These are phyloP conservation scores for Eilema griseolum DNA, from an alignment of 2,888 invertebrate genomes.

Conservation along the genomic window DNA sequence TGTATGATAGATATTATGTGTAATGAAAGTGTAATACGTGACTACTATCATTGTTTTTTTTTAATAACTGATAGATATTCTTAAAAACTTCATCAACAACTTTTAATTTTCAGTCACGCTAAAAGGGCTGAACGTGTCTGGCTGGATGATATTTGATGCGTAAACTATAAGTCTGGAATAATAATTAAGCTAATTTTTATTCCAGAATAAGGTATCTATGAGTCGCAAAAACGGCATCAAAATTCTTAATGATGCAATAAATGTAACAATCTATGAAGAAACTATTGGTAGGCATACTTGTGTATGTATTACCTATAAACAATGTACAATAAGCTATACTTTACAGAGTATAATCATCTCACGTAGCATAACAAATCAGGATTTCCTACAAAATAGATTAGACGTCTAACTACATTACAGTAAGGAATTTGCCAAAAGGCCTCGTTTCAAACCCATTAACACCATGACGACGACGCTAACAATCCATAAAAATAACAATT, in stretches of 20 bases:
- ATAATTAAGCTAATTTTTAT: background rate
- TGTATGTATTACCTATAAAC: background rate
- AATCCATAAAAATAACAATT: constrained; percentile 20
- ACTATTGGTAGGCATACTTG: no score
- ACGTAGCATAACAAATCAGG: background rate
- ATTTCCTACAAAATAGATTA: background rate
- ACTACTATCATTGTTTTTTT: constrained; percentile 3
- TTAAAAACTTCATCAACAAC: no score
- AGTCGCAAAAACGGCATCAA: no score
- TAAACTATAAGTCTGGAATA: no score
- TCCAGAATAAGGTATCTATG: background rate
- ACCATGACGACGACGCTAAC: constrained; percentile 16
- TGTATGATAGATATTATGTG: constrained; percentile 6
- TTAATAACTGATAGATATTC: no score
- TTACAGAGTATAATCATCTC: background rate
- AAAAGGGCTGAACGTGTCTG: background rate
- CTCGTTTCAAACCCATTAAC: constrained; percentile 15
- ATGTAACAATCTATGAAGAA: no score
- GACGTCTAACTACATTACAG: background rate
- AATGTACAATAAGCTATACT: background rate
- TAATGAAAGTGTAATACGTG: constrained; percentile 12
- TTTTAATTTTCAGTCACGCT: no score
- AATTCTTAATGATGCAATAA: no score
- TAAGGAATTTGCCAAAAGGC: constrained; percentile 3
- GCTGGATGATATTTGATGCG: background rate